A percentile compares a stretch with the other conserved stretches of the same genome.
Evolutionary conservation across 2,113 vertebrate species (phyloP).

Genomic region (Bolborhynchus lineola): DNA sequence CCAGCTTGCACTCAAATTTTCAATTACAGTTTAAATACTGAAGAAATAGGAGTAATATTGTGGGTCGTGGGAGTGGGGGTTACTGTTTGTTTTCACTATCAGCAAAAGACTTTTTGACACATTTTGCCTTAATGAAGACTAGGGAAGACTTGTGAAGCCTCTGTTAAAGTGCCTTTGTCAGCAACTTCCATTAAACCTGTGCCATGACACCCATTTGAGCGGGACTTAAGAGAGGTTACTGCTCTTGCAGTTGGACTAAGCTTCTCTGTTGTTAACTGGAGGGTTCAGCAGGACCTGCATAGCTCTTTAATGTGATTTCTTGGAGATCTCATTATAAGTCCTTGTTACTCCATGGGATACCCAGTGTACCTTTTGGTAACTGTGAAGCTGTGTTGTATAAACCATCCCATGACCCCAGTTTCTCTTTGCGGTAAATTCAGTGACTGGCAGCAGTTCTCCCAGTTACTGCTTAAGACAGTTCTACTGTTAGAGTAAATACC

Average conservation of each 20-base stretch:
- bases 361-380: not conserved
- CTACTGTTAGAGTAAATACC: not conserved
- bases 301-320: not conserved
- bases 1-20: not conserved
- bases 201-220: not conserved
- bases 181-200: not conserved
- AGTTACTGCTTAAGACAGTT: fast-evolving
- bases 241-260: not conserved
- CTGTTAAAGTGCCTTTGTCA: no score
- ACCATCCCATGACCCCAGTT: fast-evolving
- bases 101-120: not conserved
- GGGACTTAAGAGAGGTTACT: fast-evolving
- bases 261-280: not conserved
- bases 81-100: not conserved
- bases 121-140: not conserved
- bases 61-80: not conserved
- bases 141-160: not conserved
- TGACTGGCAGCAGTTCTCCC: not conserved
- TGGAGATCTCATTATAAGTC: fast-evolving
- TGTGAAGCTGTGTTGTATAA: fast-evolving
- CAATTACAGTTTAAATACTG: not conserved
- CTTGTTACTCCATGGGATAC: fast-evolving
- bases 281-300: not conserved
- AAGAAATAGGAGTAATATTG: not conserved
- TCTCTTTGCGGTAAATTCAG: not conserved